These are phyloP conservation scores for Watsonalla cultraria DNA, from an alignment of 2,888 invertebrate genomes.

Conservation along the genomic window DNA sequence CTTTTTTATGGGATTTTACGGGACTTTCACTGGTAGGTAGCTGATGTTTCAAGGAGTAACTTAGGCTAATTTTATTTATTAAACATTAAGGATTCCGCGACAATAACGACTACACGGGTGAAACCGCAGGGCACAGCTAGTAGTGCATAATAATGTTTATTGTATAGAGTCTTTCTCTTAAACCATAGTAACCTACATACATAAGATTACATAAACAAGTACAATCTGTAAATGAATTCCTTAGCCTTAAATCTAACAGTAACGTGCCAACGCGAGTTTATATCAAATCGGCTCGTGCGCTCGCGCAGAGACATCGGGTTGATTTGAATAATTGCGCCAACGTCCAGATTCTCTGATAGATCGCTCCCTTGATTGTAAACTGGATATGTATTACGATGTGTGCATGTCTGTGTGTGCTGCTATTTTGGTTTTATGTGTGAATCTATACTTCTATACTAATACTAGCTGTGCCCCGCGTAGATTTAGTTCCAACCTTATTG, in stretches of 20 bases:
- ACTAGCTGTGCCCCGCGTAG: too few relatives aligned
- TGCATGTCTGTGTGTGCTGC: neutral
- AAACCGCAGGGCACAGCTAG: too few relatives aligned
- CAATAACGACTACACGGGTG: too few relatives aligned
- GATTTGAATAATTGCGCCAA: conserved; percentile 56
- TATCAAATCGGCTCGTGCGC: conserved; percentile 12
- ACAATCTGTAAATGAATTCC: neutral
- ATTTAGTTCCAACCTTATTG: too few relatives aligned
- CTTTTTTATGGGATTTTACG: too few relatives aligned
- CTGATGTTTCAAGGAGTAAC: too few relatives aligned
- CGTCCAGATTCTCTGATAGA: conserved; percentile 28
- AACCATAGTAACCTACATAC: neutral
- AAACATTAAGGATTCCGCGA: too few relatives aligned
- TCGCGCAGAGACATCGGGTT: conserved; percentile 33
- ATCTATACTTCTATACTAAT: too few relatives aligned
- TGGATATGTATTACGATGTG: neutral
- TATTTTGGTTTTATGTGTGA: neutral
- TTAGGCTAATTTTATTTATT: too few relatives aligned
- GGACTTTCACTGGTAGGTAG: too few relatives aligned
- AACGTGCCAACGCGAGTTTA: neutral
- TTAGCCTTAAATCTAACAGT: neutral
- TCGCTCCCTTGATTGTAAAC: conserved; percentile 15
- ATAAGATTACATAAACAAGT: too few relatives aligned
- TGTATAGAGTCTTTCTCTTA: neutral
- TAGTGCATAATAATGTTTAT: too few relatives aligned